Conservation (phyloP, 2,113 vertebrate species). For the Tyto alba region DNA sequence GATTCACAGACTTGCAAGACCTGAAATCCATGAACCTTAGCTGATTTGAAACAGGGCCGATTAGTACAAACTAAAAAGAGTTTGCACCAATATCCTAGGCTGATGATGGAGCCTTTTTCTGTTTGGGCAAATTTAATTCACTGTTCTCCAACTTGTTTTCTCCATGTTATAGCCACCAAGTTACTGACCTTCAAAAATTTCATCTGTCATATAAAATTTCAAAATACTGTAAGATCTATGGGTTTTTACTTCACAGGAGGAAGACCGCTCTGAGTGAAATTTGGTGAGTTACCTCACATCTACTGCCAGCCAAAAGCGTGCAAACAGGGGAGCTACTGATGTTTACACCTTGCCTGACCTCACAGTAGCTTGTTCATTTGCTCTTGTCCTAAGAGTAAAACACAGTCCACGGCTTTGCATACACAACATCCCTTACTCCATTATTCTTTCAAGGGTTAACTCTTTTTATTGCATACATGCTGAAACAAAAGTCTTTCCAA, state of each 20-base stretch:
- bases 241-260: background rate
- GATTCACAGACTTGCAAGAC: background rate
- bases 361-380: background rate
- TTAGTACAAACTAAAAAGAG: background rate
- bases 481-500: constrained; percentile 18
- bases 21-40: background rate
- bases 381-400: background rate
- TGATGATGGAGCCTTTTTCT: rapidly evolving
- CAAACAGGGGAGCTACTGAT: background rate
- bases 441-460: background rate
- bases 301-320: background rate
- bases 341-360: background rate
- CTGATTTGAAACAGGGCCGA: background rate
- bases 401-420: background rate
- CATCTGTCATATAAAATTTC: too few relatives aligned
- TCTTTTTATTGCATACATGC: background rate
- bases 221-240: background rate
- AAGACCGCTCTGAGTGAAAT: background rate
- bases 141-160: background rate
- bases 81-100: background rate
- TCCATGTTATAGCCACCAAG: background rate
- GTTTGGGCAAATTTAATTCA: background rate
- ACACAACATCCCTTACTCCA: background rate
- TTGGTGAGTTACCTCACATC: rapidly evolving
- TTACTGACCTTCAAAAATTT: background rate